Conservation (phyloP, 1,140 invertebrate genomes). For the Tetragnatha versicolor region DNA sequence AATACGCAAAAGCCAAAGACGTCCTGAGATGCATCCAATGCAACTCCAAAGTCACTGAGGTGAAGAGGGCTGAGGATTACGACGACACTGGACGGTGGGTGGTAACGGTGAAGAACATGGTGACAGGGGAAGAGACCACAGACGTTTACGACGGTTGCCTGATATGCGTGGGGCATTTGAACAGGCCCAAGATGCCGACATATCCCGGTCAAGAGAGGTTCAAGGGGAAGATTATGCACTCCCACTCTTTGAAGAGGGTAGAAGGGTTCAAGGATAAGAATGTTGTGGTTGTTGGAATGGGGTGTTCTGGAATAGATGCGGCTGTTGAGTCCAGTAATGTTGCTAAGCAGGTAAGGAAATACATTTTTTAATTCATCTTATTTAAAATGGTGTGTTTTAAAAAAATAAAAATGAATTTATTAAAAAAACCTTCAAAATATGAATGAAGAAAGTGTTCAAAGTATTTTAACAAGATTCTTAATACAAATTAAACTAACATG, state of each 20-base stretch:
- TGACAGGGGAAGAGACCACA: slow-evolving; percentile 52
- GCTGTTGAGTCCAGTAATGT: slow-evolving; percentile 51
- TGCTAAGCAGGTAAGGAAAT: slow-evolving; percentile 33
- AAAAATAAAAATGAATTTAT: too few relatives aligned
- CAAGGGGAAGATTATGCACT: slow-evolving; percentile 62
- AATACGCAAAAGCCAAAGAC: slow-evolving; percentile 63
- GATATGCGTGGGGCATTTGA: slow-evolving; percentile 60
- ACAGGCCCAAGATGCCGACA: slow-evolving; percentile 59
- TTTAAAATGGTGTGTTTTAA: too few relatives aligned
- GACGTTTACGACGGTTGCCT: slow-evolving; percentile 64
- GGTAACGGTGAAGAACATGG: slow-evolving; percentile 59
- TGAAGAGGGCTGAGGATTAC: slow-evolving; percentile 60
- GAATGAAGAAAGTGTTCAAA: neutral
- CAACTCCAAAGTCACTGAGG: slow-evolving; percentile 60
- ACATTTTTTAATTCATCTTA: too few relatives aligned
- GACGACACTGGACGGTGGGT: slow-evolving; percentile 62
- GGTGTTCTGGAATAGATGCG: slow-evolving; percentile 59
- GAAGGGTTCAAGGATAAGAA: slow-evolving; percentile 59
- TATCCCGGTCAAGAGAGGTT: slow-evolving; percentile 58
- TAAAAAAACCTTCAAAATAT: neutral
- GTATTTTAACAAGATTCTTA: neutral
- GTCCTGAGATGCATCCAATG: slow-evolving; percentile 63
- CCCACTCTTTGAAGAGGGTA: slow-evolving; percentile 62
- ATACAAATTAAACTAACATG: neutral
- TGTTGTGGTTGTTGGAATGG: slow-evolving; percentile 61